Percentiles rank a stretch among this genome's conserved stretches.
phyloP scores from a whole-genome alignment of 2,797 vertebrate species.

The Microctenopoma lineatum region DNA sequence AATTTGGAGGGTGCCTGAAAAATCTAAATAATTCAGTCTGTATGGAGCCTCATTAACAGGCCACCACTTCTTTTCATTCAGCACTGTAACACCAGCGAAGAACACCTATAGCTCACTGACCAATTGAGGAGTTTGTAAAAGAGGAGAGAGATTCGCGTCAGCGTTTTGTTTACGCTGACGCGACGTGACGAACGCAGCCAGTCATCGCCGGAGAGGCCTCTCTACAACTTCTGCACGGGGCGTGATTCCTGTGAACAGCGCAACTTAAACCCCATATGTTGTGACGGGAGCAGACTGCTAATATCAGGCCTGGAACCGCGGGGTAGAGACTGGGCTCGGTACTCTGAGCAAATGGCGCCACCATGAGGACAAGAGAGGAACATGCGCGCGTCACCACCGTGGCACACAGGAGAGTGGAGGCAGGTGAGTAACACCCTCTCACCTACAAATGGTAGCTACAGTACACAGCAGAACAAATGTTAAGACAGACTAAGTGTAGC shows the following conservation, averaged over 20 bases:
- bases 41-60: conserved; percentile 12
- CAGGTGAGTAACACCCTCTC: conserved; percentile 4
- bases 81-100: conserved; percentile 38
- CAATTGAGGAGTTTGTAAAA: conserved; percentile 37
- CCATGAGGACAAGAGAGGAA: conserved; percentile 64
- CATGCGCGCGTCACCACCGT: conserved; percentile 1
- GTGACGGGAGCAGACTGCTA: conserved; percentile 32
- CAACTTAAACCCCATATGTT: conserved; percentile 53
- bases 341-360: conserved; percentile 74
- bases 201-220: conserved; percentile 41
- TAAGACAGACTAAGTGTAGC: too few relatives aligned
- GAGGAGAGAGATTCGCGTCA: conserved; percentile 62
- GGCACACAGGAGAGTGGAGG: not conserved
- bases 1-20: conserved; percentile 2
- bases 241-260: conserved; percentile 49
- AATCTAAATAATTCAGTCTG: not conserved
- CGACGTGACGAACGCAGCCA: conserved; percentile 75
- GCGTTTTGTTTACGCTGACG: conserved; percentile 77
- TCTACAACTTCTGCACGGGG: conserved; percentile 41
- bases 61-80: conserved; percentile 20
- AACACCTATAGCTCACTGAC: conserved; percentile 49
- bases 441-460: not conserved
- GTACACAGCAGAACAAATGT: not conserved
- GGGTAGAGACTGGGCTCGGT: not conserved
- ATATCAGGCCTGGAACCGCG: conserved; percentile 24